A percentile compares a stretch with the other conserved stretches of the same genome.
phyloP scores from a whole-genome alignment of 2,888 invertebrate species.

The Mythimna loreyi region DNA sequence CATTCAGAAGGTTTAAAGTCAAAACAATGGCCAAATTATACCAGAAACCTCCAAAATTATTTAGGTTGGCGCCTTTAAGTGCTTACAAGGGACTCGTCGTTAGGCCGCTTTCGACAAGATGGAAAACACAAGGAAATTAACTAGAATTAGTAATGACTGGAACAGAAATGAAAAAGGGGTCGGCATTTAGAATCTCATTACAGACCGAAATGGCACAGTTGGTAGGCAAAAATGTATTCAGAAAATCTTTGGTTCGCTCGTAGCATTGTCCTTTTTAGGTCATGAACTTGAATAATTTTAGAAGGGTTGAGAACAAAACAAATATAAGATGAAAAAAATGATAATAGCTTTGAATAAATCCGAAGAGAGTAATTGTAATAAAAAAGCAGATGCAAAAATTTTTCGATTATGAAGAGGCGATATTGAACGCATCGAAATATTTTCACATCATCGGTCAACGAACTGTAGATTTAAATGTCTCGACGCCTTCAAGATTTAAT shows the following conservation, averaged over 20 bases:
- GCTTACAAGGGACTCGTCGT: constrained; percentile 43
- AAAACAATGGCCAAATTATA: constrained; percentile 54
- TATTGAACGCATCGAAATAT: constrained; percentile 57
- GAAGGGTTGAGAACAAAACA: constrained; percentile 17
- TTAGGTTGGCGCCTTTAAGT: constrained; percentile 34
- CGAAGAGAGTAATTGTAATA: constrained; percentile 24
- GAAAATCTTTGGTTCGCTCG: constrained; percentile 15
- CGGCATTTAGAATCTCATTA: constrained; percentile 55
- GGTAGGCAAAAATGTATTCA: constrained; percentile 18
- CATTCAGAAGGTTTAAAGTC: constrained; percentile 42
- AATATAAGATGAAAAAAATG: constrained; percentile 25
- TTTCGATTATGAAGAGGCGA: constrained; percentile 28
- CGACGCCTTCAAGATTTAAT: constrained; percentile 53
- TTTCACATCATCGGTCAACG: constrained; percentile 48
- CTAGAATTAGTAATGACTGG: constrained; percentile 48
- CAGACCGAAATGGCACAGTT: constrained; percentile 21
- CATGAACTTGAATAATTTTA: constrained; percentile 29
- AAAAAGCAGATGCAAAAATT: constrained; percentile 31
- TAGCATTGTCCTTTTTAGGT: neutral
- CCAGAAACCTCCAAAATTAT: constrained; percentile 48
- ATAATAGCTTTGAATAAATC: constrained; percentile 10
- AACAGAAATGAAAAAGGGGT: constrained; percentile 53
- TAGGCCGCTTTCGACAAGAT: constrained; percentile 42
- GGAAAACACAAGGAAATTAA: constrained; percentile 55
- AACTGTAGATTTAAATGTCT: constrained; percentile 49